Base-by-base conservation (phyloP, 2,888 invertebrate species). In the Acleris laterana region DNA sequence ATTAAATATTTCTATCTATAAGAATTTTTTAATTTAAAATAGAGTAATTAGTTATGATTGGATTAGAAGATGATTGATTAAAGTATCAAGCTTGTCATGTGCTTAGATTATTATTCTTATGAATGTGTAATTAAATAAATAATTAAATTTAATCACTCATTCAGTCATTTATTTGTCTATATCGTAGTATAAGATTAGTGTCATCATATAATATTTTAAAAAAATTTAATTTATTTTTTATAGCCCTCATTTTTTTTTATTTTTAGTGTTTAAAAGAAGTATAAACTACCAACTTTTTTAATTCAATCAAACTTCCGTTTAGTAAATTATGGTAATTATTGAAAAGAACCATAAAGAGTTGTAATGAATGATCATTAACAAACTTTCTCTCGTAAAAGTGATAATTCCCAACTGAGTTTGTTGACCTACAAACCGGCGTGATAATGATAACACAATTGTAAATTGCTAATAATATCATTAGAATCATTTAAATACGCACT, bases 371-470 rank as follows among this genome's bases (percentile, higher is more conserved):
- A 55, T 2, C 9, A 55, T 42, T 42, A 55, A 19, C 19, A 19
- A 56, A 57, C 57, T 57, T 57, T 57, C 57, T 5, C 46, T 57
- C 46, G 5, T 49, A 49, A 19, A n/a, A 25, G 42, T 50, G 19
- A 49, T 56, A 28, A 58, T 58, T 56, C 51, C 44, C 44, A 49
- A 50, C 56, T 60, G n/a, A 51, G 57, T 28, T 28, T 32, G 50
- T 46, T 25, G 65, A 65, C 56, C 60, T 20, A 53, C 38, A 50
- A 44, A 56, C 28, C 58, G 17, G 19, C 42, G 64, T 65, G 65
- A 13, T 38, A 38, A 38, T 38, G 38, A 56, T 65, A 65, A 65
- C 28, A 55, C 25, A 46, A 17, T n/a, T 44, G 42, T 42, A 50
- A 65, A 49, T 60, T 44, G 50, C 20, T 17, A 50, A 25, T 57